A percentile compares a stretch with the other conserved stretches of the same genome.
phyloP scores from a whole-genome alignment of 2,113 vertebrate genomes.

The Xenus cinereus region DNA sequence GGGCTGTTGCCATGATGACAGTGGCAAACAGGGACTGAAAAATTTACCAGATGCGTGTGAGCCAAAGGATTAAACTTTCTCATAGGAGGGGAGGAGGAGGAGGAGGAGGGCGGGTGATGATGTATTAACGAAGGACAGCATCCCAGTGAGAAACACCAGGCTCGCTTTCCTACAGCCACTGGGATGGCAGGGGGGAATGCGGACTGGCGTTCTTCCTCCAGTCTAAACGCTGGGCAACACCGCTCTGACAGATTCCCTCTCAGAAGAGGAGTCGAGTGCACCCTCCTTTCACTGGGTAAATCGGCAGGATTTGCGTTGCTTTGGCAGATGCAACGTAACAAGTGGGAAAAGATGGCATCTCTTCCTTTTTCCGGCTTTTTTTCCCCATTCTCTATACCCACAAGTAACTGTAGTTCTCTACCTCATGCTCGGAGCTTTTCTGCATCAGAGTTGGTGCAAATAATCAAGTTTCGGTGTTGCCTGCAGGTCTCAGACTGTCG shows the following conservation, averaged over 20 bases:
- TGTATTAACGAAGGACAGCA: not conserved
- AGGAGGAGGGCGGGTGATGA: not conserved
- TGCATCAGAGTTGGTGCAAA: not conserved
- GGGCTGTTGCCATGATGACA: conserved; percentile 6
- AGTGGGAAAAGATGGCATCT: not conserved
- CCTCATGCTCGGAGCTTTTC: not conserved
- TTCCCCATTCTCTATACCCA: not conserved
- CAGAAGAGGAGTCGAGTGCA: not conserved
- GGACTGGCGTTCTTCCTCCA: not conserved
- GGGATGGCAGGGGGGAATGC: not conserved
- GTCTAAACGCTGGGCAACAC: not conserved
- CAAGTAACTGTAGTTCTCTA: not conserved
- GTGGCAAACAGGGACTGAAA: conserved; percentile 40
- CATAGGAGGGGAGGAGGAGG: not conserved
- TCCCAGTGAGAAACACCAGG: conserved; percentile 37
- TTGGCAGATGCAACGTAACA: not conserved
- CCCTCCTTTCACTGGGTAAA: not conserved
- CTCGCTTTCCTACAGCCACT: not conserved
- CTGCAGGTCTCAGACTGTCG: not conserved
- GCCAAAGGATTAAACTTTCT: conserved; percentile 45
- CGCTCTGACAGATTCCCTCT: not conserved
- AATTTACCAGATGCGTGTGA: conserved; percentile 15
- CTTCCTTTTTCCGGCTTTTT: not conserved
- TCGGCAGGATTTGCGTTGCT: not conserved
- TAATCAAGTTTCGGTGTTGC: not conserved